These are phyloP conservation scores for Papilio xuthus DNA, from an alignment of 1,140 invertebrate genomes.

Conservation along the genomic window DNA sequence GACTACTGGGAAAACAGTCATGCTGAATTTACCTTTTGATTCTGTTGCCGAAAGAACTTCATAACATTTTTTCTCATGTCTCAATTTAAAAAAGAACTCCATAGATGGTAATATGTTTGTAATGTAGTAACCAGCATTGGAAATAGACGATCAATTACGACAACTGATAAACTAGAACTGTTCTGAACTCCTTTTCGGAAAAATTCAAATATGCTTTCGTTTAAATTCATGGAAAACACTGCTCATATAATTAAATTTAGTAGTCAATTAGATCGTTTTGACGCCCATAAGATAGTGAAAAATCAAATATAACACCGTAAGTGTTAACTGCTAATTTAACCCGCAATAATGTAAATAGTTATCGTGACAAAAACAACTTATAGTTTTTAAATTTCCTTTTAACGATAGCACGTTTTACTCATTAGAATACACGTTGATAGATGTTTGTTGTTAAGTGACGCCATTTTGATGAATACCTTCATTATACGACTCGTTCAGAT, in stretches of 20 bases:
- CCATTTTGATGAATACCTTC: background rate
- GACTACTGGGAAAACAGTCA: too few relatives aligned
- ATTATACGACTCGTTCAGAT: constrained; percentile 23
- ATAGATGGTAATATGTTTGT: too few relatives aligned
- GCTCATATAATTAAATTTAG: background rate
- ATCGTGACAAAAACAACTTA: constrained; percentile 20
- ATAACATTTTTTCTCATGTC: too few relatives aligned
- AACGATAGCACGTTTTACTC: constrained; percentile 20
- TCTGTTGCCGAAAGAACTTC: too few relatives aligned
- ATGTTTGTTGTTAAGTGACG: constrained; percentile 19
- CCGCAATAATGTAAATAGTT: background rate
- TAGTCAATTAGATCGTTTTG: background rate
- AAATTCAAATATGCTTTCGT: too few relatives aligned
- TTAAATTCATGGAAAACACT: background rate
- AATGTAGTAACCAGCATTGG: too few relatives aligned
- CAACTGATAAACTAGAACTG: too few relatives aligned
- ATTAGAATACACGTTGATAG: constrained; percentile 29
- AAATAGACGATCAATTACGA: too few relatives aligned
- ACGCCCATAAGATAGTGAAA: constrained; percentile 1
- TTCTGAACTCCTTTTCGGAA: too few relatives aligned
- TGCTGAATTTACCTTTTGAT: too few relatives aligned
- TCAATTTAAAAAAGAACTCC: too few relatives aligned
- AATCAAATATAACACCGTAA: constrained; percentile 16
- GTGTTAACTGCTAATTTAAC: background rate
- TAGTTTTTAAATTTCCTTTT: constrained; percentile 16